Evolutionary conservation across 2,888 invertebrate species (phyloP), one percentile per base, ranked within the genome.

Genomic region (Agonum fuliginosum): DNA sequence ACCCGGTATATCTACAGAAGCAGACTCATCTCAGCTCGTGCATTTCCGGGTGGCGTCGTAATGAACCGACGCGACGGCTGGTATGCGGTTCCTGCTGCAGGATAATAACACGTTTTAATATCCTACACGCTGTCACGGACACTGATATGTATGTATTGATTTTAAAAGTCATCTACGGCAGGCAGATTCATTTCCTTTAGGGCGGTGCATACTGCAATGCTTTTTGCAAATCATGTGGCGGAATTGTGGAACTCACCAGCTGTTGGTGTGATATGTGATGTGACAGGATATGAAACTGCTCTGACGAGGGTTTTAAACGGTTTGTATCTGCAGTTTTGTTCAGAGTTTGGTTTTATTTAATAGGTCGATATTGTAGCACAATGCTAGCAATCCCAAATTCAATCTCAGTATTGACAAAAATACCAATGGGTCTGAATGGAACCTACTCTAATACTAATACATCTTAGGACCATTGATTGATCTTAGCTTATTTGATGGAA

Each of bases 81-180:
- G 58, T 62, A 62, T 62, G 58, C 58, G 58, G 58, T 30, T 62
- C 30, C 30, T 14, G 58, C 58, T 62, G 58, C 58, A 67, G 67
- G 67, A 67, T 67, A 67, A 67, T 67, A 67, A 67, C 67, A 41
- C 37, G 54, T n/a, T 67, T 67, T 67, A 67, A 67, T 67, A 67
- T 67, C 67, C 67, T 67, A 67, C 67, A 67, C 41, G 67, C 22
- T 67, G 67, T 67, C 67, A 67, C 41, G 22, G 67, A 37, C 41
- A 41, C 41, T 67, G 67, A 67, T 67, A 67, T 67, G 41, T 30
- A 67, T 41, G 37, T 67, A 67, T 67, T 67, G 67, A 41, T 41
- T 67, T 67, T 67, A 41, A 67, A 67, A 37, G 67, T 67, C 67
- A 67, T 67, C 67, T 41, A 62, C 17, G 54, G 22, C 22, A 54